These are phyloP conservation scores for Scomber japonicus DNA, from an alignment of 2,113 vertebrate species.

Conservation along the genomic window DNA sequence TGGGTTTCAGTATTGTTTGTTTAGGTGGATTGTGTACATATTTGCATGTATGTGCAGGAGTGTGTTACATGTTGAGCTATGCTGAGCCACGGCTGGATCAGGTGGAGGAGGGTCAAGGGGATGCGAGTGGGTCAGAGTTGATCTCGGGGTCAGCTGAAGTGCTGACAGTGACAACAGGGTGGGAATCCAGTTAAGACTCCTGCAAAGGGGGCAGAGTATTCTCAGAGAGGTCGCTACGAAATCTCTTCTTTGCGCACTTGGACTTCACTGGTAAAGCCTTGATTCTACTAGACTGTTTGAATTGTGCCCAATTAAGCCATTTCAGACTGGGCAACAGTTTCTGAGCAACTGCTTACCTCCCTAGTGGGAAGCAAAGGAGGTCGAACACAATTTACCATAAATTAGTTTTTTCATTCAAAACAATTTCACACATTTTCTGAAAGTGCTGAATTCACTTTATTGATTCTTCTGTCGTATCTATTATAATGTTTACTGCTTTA, in stretches of 20 bases:
- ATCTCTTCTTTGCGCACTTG: not conserved
- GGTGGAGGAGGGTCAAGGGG: slow-evolving; percentile 17
- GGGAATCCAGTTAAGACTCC: slow-evolving; percentile 31
- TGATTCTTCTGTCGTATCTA: no score
- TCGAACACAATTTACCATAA: no score
- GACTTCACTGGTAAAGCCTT: not conserved
- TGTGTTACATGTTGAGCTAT: slow-evolving; percentile 1
- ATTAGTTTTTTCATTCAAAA: no score
- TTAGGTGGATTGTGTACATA: slow-evolving; percentile 18
- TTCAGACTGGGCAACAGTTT: slow-evolving; percentile 13
- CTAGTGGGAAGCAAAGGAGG: not conserved
- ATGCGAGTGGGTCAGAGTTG: slow-evolving; percentile 55
- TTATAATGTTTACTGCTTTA: no score
- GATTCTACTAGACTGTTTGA: slow-evolving; percentile 26
- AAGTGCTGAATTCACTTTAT: no score
- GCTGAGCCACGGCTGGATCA: slow-evolving; percentile 13
- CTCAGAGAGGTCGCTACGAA: slow-evolving; percentile 38
- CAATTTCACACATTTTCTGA: no score
- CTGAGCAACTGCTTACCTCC: not conserved
- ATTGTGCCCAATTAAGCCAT: slow-evolving; percentile 27
- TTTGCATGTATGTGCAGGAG: slow-evolving; percentile 14
- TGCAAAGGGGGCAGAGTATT: slow-evolving; percentile 62
- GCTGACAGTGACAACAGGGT: slow-evolving; percentile 32
- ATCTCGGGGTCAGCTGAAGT: slow-evolving; percentile 27
- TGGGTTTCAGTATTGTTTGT: slow-evolving; percentile 48